Evolutionary conservation across 2,113 vertebrate genomes (phyloP), one percentile per base, ranked within the genome.

Genomic region (Caranx ignobilis): DNA sequence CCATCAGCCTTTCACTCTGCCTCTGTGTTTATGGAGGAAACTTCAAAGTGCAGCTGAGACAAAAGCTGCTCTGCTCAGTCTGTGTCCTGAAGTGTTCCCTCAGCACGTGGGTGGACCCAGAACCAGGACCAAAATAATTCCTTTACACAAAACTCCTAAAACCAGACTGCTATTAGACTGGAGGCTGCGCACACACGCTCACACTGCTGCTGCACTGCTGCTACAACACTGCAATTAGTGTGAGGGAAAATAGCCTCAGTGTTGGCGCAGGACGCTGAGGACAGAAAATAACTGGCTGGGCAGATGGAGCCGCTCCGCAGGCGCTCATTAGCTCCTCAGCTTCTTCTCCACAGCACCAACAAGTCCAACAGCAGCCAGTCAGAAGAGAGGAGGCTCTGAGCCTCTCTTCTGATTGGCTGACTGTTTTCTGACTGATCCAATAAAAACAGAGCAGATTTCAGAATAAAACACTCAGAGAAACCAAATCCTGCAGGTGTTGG

Each of bases 171-270:
- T 79, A 83, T 76, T 79, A 67, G 59, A 59, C 34, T 21, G 2
- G 13, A 18, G 48, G 48, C 48, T n/a, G n/a, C 12, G 52, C 4
- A 9, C 4, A 9, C 65, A 11, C 63, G 8, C 79, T 48, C 62
- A 45, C 60, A 15, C 59, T 35, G 59, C 37, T 37, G 55, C 21
- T 10, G 70, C 67, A 70, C 59, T 35, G 59, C 37, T 45, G 55
- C 21, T 10, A 75, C 67, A 70, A 64, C 64, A 72, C 32, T 77
- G 73, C 35, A 81, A 83, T 86, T 87, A 60, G 47, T 48, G 48
- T 65, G 52, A 48, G 52, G 61, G 68, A 43, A 75, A 68, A 62
- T 26, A 13, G 73, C 74, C 68, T 50, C 75, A 41, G 26, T 60
- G 11, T 77, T 81, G 74, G 68, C 68, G 35, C 35, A 9, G 54